Conservation (phyloP, 2,113 vertebrate genomes). For the Gambusia holbrooki region DNA sequence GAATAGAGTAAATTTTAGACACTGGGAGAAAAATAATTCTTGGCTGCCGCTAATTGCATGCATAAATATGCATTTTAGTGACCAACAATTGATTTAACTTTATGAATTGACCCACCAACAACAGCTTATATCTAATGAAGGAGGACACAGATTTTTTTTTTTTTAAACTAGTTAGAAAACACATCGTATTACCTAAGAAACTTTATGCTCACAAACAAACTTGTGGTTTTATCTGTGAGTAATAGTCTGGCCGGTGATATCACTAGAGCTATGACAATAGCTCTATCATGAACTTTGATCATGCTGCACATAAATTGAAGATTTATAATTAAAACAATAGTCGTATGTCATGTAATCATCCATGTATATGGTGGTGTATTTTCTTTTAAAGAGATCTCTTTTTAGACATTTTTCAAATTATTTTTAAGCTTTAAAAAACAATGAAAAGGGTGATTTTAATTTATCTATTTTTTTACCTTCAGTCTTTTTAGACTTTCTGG, state of each 20-base stretch:
- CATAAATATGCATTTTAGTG: neutral
- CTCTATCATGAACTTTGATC: too few species aligned
- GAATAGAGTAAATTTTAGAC: too few species aligned
- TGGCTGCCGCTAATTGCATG: neutral
- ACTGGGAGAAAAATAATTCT: too few species aligned
- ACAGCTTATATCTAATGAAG: neutral
- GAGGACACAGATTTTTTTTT: neutral
- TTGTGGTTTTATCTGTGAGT: too few species aligned
- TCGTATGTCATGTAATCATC: neutral
- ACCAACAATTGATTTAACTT: too few species aligned
- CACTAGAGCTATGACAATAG: too few species aligned
- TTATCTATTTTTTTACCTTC: neutral
- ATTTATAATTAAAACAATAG: neutral
- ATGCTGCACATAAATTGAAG: neutral
- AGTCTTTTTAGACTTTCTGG: neutral
- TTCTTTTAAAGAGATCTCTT: too few species aligned
- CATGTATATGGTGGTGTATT: neutral
- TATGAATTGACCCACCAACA: neutral
- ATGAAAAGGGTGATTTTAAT: neutral
- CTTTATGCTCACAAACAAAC: too few species aligned
- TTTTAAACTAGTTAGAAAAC: neutral
- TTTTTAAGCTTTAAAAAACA: neutral
- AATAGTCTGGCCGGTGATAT: too few species aligned
- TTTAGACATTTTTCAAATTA: neutral
- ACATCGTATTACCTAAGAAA: too few species aligned